Evolutionary conservation across 2,113 vertebrate genomes (phyloP), one percentile per base, ranked within the genome.

Genomic region (Mastomys coucha): DNA sequence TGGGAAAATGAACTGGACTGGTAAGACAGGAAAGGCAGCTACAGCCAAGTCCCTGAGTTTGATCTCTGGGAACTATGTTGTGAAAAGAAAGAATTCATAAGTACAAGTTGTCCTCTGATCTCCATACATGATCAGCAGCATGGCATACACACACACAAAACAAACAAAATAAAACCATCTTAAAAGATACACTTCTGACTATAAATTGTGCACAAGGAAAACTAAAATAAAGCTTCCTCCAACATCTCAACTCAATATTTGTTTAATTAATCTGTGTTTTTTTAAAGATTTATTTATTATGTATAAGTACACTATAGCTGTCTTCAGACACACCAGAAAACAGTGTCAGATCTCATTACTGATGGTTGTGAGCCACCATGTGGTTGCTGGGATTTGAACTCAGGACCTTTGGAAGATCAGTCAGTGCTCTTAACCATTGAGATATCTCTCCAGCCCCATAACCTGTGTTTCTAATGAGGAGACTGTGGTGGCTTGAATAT

Each of bases 221-320:
- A 67, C 20, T 65, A 89, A 89, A 5, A 28, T 42, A 5, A 73
- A 67, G 72, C 72, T 80, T 58, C 10, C 69, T 33, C 36, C 45
- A 60, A 13, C 11, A 20, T 73, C 14, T 67, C 53, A 90, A 65
- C 7, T 63, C 24, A 63, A 85, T 14, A 75, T 73, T 58, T 78
- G 70, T 86, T 84, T 88, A 70, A 77, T 58, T 58, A n/a, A 95
- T 75, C 80, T 90, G 33, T 56, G 36, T 92, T 93, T 93, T 45
- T 45, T 45, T 4, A 45, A 45, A 45, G 45, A 45, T 45, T 45
- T 45, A 45, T 5, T 45, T 45, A 45, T 45, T 45, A 45, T 45
- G 5, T 45, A 5, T 45, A 45, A 45, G 45, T 45, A 45, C 45
- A 45, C 45, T 45, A 45, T 45, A 45, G 45, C 3, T 45, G 45